A percentile compares a stretch with the other conserved stretches of the same genome.
phyloP scores from a whole-genome alignment of 2,888 invertebrate genomes.

The Nebria brevicollis region DNA sequence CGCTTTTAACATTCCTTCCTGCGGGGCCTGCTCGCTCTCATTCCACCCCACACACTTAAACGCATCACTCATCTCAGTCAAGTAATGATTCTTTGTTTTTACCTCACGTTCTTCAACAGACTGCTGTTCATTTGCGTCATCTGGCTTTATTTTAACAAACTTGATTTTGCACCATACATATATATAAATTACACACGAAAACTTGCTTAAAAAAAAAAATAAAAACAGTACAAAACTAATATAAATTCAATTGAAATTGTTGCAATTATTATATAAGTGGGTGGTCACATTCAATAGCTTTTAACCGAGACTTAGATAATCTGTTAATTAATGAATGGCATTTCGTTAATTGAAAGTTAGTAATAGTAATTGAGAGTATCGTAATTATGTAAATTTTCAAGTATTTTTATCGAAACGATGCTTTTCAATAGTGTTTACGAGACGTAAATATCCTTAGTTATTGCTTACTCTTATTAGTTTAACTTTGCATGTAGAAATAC shows the following conservation, averaged over 20 bases:
- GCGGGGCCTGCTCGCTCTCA: neutral
- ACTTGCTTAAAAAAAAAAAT: no score
- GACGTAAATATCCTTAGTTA: constrained; percentile 4
- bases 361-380: constrained; percentile 10
- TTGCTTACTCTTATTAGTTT: no score
- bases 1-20: constrained; percentile 24
- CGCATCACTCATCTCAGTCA: neutral
- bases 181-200: no score
- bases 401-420: neutral
- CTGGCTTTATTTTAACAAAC: neutral
- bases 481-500: neutral
- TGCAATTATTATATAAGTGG: constrained; percentile 12
- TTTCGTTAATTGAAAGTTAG: constrained; percentile 10
- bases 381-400: neutral
- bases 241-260: neutral
- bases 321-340: constrained; percentile 26
- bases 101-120: constrained; percentile 14
- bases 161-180: neutral
- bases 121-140: neutral
- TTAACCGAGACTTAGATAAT: constrained; percentile 22
- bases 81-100: constrained; percentile 24
- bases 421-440: neutral
- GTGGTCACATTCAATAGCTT: constrained; percentile 27
- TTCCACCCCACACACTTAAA: neutral
- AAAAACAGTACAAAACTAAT: neutral